Evolutionary conservation across 2,113 vertebrate genomes (phyloP), one percentile per base, ranked within the genome.

Genomic region (Meriones unguiculatus): DNA sequence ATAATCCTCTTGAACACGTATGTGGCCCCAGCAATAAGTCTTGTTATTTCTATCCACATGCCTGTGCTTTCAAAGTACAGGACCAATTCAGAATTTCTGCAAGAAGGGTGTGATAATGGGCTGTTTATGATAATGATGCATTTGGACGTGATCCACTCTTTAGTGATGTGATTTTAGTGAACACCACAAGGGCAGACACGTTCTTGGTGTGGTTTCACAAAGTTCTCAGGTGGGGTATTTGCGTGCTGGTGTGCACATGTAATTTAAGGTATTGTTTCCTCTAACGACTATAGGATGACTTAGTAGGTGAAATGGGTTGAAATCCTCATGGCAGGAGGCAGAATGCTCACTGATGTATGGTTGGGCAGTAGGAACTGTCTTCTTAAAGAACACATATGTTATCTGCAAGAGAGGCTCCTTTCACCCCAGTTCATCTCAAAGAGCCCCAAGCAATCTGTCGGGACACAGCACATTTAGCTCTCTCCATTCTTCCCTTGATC

Each of bases 281-380:
- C 2, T 59, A 86, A 81, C 0, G 2, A 62, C 57, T 88, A 13
- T 70, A 67, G 50, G 20, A 12, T 72, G 4, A 46, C 38, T 41
- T 24, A 89, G 6, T 28, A 72, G 57, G 30, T 50, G 28, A 78
- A 69, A 22, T 38, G 35, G 22, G 32, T 67, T 24, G 65, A 70
- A 41, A 65, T 86, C n/a, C 72, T 3, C 35, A 52, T 72, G 73
- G 6, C 41, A 64, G 35, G 28, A 20, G n/a, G 72, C 25, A 77
- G 18, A 20, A 0, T 5, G 6, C 2, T 72, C 57, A 24, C n/a
- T 12, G 0, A 57, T 25, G 13, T 0, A 24, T 2, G 20, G 6
- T 5, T 0, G 0, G 59, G 14, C 15, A 24, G 78, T 12, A 2
- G 35, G 80, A 20, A 24, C 35, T 7, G 80, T 38, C 35, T 0